Percentiles rank a stretch among this genome's conserved stretches.
Evolutionary conservation across 1,140 invertebrate genomes (phyloP).

Genomic region (Zeugodacus cucurbitae): DNA sequence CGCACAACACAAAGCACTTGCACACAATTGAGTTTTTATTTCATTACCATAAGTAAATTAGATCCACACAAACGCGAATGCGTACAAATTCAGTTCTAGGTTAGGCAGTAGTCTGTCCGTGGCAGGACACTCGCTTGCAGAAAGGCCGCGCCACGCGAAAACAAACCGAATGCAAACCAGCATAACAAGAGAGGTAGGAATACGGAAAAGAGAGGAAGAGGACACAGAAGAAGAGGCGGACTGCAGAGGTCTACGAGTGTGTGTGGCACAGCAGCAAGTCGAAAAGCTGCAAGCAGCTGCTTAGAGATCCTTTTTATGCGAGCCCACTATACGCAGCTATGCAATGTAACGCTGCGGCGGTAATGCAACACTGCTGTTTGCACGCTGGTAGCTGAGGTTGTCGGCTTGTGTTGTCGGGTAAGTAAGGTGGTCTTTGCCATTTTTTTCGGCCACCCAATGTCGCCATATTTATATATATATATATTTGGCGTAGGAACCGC

Average conservation of each 20-base stretch:
- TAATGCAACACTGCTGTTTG: conserved; percentile 9
- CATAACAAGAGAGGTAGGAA: neutral
- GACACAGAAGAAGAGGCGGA: neutral
- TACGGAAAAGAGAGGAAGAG: neutral
- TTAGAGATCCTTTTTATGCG: neutral
- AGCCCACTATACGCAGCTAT: neutral
- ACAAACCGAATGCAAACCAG: neutral
- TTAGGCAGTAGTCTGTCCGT: neutral
- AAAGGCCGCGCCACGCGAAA: neutral
- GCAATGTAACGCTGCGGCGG: neutral
- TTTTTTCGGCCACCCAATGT: neutral
- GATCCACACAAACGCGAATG: neutral
- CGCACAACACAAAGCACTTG: neutral
- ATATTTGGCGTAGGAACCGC: too few species aligned
- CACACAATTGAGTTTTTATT: conserved; percentile 41
- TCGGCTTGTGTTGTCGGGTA: neutral
- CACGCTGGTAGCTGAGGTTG: neutral
- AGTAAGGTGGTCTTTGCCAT: neutral
- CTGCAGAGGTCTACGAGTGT: neutral
- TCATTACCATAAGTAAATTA: conserved; percentile 38
- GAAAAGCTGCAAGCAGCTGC: neutral
- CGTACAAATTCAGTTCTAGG: neutral
- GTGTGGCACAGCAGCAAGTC: neutral
- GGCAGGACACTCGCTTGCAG: neutral
- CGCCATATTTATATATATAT: conserved; percentile 20